A percentile compares a stretch with the other conserved stretches of the same genome.
phyloP scores from a whole-genome alignment of 2,888 invertebrate species.

The Oxyteleia sp. region DNA sequence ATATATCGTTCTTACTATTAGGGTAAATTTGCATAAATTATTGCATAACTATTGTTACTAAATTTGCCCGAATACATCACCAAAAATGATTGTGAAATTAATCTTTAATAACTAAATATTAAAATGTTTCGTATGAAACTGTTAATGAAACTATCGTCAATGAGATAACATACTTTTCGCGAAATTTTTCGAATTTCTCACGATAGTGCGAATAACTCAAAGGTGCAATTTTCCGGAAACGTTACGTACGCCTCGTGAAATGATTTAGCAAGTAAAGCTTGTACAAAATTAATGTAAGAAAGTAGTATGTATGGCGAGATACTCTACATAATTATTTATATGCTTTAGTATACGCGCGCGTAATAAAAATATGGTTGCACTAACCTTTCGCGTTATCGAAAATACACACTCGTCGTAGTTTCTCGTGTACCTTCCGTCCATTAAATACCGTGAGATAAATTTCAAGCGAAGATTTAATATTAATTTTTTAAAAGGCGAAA shows the following conservation, averaged over 20 bases:
- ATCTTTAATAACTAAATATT: too few species aligned
- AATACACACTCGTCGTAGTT: conserved; percentile 51
- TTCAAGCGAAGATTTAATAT: conserved; percentile 27
- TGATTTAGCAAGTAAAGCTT: conserved; percentile 34
- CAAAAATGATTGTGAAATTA: too few species aligned
- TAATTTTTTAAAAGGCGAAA: conserved; percentile 15
- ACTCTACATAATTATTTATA: conserved; percentile 58
- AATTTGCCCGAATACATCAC: too few species aligned
- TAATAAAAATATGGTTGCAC: conserved; percentile 61
- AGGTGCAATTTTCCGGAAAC: conserved; percentile 42
- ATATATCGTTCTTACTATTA: too few species aligned
- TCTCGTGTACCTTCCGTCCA: conserved; percentile 15
- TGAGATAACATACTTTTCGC: background rate
- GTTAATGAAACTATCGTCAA: background rate
- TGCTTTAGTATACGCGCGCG: conserved; percentile 51
- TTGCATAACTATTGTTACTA: too few species aligned
- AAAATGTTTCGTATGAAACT: too few species aligned
- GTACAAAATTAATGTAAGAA: conserved; percentile 56
- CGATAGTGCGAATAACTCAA: conserved; percentile 29
- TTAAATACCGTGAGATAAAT: conserved; percentile 43
- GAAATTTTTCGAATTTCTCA: too few species aligned
- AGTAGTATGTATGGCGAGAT: conserved; percentile 38
- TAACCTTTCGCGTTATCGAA: conserved; percentile 53
- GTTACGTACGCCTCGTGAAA: conserved; percentile 23
- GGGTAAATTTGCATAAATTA: too few species aligned